Evolutionary conservation across 2,797 vertebrate species (phyloP).

Genomic region (Morus bassanus): DNA sequence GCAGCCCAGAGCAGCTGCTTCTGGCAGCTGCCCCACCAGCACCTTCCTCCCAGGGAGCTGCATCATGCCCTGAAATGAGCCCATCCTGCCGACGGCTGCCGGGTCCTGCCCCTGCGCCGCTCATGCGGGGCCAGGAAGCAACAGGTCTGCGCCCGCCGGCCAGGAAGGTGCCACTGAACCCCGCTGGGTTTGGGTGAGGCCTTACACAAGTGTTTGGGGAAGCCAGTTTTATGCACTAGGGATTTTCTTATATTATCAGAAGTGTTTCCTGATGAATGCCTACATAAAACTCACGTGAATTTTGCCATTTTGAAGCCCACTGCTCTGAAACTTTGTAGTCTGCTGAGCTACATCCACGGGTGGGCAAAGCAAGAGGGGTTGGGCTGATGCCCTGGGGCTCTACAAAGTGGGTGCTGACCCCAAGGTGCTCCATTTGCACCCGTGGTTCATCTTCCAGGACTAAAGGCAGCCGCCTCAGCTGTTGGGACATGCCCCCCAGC

Average conservation of each 20-base stretch:
- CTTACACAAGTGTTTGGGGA: rapidly evolving
- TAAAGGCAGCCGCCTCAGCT: not conserved
- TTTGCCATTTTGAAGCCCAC: not conserved
- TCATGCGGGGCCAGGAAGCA: not conserved
- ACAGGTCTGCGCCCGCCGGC: rapidly evolving
- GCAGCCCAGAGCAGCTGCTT: not conserved
- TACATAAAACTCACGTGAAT: not conserved
- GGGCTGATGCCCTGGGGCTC: not conserved
- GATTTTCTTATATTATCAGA: not conserved
- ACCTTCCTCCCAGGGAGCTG: not conserved
- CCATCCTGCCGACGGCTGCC: not conserved
- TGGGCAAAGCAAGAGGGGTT: not conserved
- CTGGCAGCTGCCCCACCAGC: not conserved
- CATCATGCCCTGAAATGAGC: not conserved
- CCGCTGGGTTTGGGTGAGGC: not conserved
- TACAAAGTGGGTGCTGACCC: not conserved
- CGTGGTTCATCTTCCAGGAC: not conserved
- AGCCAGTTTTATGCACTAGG: not conserved
- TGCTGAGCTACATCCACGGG: rapidly evolving
- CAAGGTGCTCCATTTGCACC: not conserved
- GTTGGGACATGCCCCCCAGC: rapidly evolving
- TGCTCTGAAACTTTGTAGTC: not conserved
- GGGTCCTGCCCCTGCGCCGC: too few relatives aligned
- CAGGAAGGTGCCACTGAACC: not conserved
- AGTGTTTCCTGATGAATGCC: not conserved